These are phyloP conservation scores for Vulpes lagopus DNA, from an alignment of 2,113 vertebrate genomes.

Conservation along the genomic window DNA sequence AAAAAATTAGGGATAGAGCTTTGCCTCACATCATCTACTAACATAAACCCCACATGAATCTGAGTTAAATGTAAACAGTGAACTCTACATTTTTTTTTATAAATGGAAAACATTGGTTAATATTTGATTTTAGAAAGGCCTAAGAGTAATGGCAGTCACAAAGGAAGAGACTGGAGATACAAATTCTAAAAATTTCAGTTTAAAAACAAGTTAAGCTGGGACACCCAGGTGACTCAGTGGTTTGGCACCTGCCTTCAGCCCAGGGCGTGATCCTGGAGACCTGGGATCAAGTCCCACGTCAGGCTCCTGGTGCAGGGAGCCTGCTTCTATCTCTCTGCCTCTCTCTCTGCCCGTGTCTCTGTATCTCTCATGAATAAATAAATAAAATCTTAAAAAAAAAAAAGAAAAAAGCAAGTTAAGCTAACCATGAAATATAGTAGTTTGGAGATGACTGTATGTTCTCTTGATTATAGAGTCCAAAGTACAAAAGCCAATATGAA, in stretches of 20 bases:
- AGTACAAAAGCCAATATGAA: not conserved
- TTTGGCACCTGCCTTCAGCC: too few relatives aligned
- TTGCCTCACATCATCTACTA: not conserved
- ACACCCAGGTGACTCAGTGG: too few relatives aligned
- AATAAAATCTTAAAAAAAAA: too few relatives aligned
- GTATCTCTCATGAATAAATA: too few relatives aligned
- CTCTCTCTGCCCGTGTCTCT: too few relatives aligned
- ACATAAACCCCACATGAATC: not conserved
- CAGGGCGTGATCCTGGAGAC: too few relatives aligned
- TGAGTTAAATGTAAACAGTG: conserved; percentile 11
- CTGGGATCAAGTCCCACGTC: too few relatives aligned
- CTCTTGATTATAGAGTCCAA: not conserved
- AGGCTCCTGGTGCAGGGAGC: too few relatives aligned
- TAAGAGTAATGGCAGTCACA: not conserved
- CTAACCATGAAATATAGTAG: not conserved
- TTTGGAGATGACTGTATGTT: not conserved
- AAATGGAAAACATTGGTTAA: conserved; percentile 21
- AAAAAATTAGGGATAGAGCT: not conserved
- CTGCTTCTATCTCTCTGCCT: too few relatives aligned
- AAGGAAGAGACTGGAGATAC: not conserved
- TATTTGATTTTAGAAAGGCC: conserved; percentile 42
- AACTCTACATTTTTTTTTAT: not conserved
- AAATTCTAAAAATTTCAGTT: not conserved
- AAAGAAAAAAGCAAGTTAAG: not conserved
- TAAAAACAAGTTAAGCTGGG: not conserved